Conservation (phyloP, 2,888 invertebrate species). For the Ophion obscuratus region DNA sequence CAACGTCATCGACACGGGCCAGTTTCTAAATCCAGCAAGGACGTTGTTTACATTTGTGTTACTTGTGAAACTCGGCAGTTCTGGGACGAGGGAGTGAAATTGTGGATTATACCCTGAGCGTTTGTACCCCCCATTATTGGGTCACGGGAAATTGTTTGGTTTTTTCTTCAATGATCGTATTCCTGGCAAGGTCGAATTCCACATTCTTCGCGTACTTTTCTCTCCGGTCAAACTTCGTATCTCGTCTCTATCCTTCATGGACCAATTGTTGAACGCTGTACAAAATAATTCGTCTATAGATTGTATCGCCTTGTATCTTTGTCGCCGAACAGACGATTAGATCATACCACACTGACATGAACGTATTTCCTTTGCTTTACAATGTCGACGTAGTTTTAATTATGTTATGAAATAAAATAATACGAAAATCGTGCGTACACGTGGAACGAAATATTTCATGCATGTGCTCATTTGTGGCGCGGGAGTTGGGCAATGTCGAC, state of each 20-base stretch:
- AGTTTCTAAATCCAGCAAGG: conserved; percentile 67
- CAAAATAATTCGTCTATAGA: neutral
- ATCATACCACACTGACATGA: too few species aligned
- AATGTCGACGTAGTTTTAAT: too few species aligned
- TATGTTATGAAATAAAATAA: neutral
- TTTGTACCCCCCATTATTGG: neutral
- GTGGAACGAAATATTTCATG: too few species aligned
- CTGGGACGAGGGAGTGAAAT: neutral
- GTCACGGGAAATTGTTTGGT: conserved; percentile 5
- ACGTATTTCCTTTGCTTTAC: too few species aligned
- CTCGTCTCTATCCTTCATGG: neutral
- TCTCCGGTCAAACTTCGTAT: neutral
- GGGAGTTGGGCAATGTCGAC: too few species aligned
- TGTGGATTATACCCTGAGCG: conserved; percentile 13
- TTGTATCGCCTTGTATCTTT: neutral
- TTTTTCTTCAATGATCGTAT: neutral
- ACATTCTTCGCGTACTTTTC: conserved; percentile 8
- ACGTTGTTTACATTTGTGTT: conserved; percentile 18
- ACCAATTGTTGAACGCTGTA: neutral
- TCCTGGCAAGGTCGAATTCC: conserved; percentile 39
- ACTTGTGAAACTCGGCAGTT: neutral
- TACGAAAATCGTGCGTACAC: neutral
- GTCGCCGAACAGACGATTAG: neutral
- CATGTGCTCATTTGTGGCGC: too few species aligned
- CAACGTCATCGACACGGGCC: conserved; percentile 58